phyloP scores from a whole-genome alignment of 2,797 vertebrate genomes.

The Enoplosus armatus region DNA sequence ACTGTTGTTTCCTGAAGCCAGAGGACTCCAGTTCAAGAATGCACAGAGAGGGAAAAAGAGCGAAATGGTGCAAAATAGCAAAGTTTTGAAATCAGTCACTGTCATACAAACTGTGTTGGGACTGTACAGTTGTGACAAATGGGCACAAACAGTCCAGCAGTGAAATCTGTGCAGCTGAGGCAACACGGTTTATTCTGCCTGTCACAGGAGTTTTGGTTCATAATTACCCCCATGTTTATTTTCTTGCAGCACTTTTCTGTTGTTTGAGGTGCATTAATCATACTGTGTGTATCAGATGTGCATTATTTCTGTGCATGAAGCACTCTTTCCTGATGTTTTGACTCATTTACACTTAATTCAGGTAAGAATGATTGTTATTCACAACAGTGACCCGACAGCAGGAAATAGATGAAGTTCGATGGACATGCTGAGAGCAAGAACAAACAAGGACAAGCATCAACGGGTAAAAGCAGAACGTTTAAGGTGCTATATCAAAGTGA shows the following conservation, averaged over 20 bases:
- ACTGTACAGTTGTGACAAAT: no score
- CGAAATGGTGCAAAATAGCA: no score
- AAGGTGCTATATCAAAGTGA: not conserved
- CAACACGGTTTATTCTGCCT: not conserved
- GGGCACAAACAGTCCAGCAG: not conserved
- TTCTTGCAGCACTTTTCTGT: not conserved
- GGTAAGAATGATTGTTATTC: not conserved
- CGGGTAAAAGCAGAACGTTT: slow-evolving; percentile 10
- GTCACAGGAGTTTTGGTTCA: not conserved
- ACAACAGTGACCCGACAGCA: not conserved
- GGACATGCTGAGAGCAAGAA: not conserved
- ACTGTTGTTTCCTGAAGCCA: no score
- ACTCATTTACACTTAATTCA: no score
- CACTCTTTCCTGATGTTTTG: no score
- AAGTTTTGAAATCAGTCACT: no score
- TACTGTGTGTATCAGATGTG: no score
- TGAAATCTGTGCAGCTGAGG: not conserved
- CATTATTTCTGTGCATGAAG: no score
- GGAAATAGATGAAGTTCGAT: not conserved
- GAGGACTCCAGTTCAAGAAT: no score
- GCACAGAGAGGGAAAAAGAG: no score
- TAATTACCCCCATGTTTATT: not conserved
- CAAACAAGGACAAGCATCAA: not conserved
- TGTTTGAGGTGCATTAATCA: no score
- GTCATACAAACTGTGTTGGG: no score